phyloP scores from a whole-genome alignment of 2,113 vertebrate species.

The Halcyon malimbica region DNA sequence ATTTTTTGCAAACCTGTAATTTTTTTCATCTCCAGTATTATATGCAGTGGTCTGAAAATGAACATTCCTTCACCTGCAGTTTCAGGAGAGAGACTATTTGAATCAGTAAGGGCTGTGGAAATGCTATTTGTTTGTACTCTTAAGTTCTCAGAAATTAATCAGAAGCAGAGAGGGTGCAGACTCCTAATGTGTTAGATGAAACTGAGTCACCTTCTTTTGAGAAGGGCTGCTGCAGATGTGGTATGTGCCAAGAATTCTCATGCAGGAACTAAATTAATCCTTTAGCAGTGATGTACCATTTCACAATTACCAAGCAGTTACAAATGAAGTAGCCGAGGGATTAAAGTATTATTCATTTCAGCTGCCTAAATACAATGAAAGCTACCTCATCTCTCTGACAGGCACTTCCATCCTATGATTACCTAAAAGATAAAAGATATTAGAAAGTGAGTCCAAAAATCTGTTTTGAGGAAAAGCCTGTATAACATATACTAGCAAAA shows the following conservation, averaged over 20 bases:
- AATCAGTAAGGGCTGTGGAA: background rate
- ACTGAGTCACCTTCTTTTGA: constrained; percentile 58
- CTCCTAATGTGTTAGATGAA: constrained; percentile 18
- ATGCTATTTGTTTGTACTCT: constrained; percentile 2
- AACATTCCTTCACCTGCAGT: background rate
- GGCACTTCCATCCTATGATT: constrained; percentile 2
- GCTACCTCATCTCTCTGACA: constrained; percentile 35
- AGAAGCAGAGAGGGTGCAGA: constrained; percentile 5
- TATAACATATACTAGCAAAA: background rate
- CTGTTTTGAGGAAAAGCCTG: background rate
- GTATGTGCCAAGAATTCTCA: constrained; percentile 39
- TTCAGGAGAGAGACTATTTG: background rate
- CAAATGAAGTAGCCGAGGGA: constrained; percentile 49
- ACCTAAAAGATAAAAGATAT: background rate
- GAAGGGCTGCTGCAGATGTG: constrained; percentile 3
- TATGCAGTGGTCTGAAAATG: background rate
- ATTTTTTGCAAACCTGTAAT: background rate
- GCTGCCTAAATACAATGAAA: constrained; percentile 34
- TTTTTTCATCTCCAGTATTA: background rate
- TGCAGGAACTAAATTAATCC: constrained; percentile 48
- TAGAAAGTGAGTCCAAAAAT: background rate
- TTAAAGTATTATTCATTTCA: constrained; percentile 66
- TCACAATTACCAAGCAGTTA: constrained; percentile 61
- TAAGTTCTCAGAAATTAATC: constrained; percentile 17
- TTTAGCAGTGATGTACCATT: constrained; percentile 44